These are phyloP conservation scores for Colossoma macropomum DNA, from an alignment of 2,113 vertebrate species.

Conservation along the genomic window DNA sequence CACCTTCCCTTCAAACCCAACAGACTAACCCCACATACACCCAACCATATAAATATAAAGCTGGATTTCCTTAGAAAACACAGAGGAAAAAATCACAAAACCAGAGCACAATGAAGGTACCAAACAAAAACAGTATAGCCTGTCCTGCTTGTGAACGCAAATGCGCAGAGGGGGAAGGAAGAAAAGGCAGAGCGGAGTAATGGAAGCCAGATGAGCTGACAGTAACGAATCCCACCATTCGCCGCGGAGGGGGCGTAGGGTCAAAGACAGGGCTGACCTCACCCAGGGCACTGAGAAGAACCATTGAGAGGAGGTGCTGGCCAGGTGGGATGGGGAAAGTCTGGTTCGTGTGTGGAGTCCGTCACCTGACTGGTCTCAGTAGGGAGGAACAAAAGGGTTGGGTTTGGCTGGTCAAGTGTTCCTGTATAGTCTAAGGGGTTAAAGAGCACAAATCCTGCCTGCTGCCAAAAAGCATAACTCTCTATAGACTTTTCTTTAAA, in stretches of 20 bases:
- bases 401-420: background rate
- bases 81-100: constrained; percentile 24
- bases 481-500: too few relatives aligned
- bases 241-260: constrained; percentile 52
- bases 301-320: background rate
- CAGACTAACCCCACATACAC: background rate
- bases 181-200: constrained; percentile 47
- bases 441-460: constrained; percentile 25
- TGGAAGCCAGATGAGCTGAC: constrained; percentile 66
- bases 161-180: background rate
- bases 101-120: constrained; percentile 32
- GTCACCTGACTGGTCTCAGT: constrained; percentile 4
- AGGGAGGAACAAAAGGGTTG: constrained; percentile 49
- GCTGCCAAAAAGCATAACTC: constrained; percentile 1
- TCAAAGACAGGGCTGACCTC: constrained; percentile 26
- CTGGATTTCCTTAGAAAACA: background rate
- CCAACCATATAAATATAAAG: background rate
- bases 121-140: constrained; percentile 38
- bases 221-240: constrained; percentile 53
- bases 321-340: constrained; percentile 28
- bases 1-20: background rate
- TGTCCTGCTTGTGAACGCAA: background rate
- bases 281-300: background rate
- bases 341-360: background rate
- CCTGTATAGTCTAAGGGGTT: background rate